Conservation (phyloP, 2,113 vertebrate genomes). For the Azemiops feae region DNA sequence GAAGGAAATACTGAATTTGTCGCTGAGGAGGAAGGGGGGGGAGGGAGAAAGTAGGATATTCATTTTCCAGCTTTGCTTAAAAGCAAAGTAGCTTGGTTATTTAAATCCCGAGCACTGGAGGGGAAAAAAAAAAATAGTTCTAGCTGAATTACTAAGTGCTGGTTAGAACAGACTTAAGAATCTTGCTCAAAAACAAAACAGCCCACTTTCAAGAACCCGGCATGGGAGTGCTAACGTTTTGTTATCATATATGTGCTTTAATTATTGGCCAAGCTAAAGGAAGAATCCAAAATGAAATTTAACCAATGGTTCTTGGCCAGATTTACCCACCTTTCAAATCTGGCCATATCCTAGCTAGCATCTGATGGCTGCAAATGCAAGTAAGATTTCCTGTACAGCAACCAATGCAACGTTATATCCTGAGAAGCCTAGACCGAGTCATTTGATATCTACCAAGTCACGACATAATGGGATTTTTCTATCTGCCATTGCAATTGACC, state of each 20-base stretch:
- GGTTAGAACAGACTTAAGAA: constrained; percentile 33
- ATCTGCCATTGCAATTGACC: neutral
- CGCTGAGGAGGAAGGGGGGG: neutral
- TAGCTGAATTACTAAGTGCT: constrained; percentile 40
- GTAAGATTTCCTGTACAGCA: constrained; percentile 52
- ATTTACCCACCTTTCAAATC: constrained; percentile 50
- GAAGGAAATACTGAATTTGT: constrained; percentile 34
- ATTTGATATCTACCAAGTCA: neutral
- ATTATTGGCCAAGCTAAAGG: constrained; percentile 35
- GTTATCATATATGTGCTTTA: constrained; percentile 36
- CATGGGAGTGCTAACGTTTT: constrained; percentile 29
- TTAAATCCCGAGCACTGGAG: constrained; percentile 57
- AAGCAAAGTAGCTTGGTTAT: constrained; percentile 54
- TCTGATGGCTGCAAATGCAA: constrained; percentile 59
- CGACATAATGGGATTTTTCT: neutral
- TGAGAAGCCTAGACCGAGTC: constrained; percentile 60
- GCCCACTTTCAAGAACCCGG: constrained; percentile 26
- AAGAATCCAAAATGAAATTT: constrained; percentile 36
- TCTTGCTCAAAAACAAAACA: constrained; percentile 33
- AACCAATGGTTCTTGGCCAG: constrained; percentile 36
- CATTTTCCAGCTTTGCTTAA: constrained; percentile 31
- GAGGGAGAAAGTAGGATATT: neutral
- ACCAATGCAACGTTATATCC: constrained; percentile 57
- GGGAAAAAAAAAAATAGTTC: constrained; percentile 36
- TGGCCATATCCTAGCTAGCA: constrained; percentile 69